These are phyloP conservation scores for Sitta europaea DNA, from an alignment of 2,113 vertebrate species.

Conservation along the genomic window DNA sequence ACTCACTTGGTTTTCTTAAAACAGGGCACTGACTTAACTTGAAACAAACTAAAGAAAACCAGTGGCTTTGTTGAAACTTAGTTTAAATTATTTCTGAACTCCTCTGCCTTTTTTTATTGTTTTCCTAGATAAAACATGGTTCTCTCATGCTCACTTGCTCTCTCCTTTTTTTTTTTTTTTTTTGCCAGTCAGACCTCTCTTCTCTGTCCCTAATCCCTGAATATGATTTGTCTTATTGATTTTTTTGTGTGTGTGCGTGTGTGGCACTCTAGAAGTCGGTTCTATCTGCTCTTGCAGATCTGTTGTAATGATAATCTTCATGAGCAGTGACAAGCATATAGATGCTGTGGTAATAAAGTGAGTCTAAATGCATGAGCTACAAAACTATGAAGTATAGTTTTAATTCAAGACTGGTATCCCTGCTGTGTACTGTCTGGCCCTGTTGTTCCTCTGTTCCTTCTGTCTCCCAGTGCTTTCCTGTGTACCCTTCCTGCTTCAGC, in stretches of 20 bases:
- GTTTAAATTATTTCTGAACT: neutral
- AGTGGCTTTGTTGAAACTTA: neutral
- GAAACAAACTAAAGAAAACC: neutral
- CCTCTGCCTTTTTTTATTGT: neutral
- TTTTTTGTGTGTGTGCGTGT: neutral
- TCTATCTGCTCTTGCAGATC: neutral
- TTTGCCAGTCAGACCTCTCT: neutral
- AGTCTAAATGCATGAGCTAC: slow-evolving; percentile 2
- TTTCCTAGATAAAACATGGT: neutral
- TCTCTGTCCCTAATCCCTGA: neutral
- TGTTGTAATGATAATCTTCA: neutral
- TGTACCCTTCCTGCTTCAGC: neutral
- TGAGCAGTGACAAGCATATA: neutral
- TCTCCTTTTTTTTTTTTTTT: neutral
- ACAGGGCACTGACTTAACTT: neutral
- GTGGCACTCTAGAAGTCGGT: neutral
- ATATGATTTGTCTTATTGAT: neutral
- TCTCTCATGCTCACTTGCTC: neutral
- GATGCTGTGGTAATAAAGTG: slow-evolving; percentile 15
- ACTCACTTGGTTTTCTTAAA: neutral
- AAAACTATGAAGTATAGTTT: neutral
- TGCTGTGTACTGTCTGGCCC: neutral
- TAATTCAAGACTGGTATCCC: neutral
- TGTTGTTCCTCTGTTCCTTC: neutral
- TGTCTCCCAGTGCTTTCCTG: neutral